A percentile compares a stretch with the other conserved stretches of the same genome.
Evolutionary conservation across 2,888 invertebrate genomes (phyloP).

Genomic region (Eudasyphora cyanicolor): DNA sequence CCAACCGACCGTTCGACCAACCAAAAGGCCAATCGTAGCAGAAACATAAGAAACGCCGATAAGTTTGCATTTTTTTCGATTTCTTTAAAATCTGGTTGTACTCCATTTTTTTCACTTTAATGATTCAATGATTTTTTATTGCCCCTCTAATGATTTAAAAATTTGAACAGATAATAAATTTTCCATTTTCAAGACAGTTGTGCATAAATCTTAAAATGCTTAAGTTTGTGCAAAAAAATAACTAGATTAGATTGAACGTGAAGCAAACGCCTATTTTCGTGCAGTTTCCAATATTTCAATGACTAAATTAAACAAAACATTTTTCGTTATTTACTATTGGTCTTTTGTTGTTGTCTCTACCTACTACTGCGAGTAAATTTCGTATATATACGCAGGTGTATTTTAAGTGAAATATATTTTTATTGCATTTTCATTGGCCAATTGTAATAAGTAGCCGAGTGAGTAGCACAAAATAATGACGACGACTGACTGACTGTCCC

Average conservation of each 20-base stretch:
- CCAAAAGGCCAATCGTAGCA: not conserved
- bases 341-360: not conserved
- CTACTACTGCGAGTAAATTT: not conserved
- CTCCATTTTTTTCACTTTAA: not conserved
- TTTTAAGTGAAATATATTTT: conserved; percentile 45
- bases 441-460: conserved; percentile 39
- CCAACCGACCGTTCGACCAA: conserved; percentile 34
- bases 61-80: not conserved
- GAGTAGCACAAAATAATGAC: conserved; percentile 38
- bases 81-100: not conserved
- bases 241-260: conserved; percentile 25
- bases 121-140: conserved; percentile 44
- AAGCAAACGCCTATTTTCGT: conserved; percentile 49
- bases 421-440: conserved; percentile 62
- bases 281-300: conserved; percentile 9
- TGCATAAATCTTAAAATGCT: conserved; percentile 32
- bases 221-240: not conserved
- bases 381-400: conserved; percentile 9
- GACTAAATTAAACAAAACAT: conserved; percentile 45
- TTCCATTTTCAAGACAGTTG: conserved; percentile 37
- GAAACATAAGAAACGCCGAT: not conserved
- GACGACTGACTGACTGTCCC: conserved; percentile 4
- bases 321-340: conserved; percentile 1
- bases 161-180: conserved; percentile 43
- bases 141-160: conserved; percentile 30